These are phyloP conservation scores for Propsilocerus akamusi DNA, from an alignment of 1,140 invertebrate species.

Conservation along the genomic window DNA sequence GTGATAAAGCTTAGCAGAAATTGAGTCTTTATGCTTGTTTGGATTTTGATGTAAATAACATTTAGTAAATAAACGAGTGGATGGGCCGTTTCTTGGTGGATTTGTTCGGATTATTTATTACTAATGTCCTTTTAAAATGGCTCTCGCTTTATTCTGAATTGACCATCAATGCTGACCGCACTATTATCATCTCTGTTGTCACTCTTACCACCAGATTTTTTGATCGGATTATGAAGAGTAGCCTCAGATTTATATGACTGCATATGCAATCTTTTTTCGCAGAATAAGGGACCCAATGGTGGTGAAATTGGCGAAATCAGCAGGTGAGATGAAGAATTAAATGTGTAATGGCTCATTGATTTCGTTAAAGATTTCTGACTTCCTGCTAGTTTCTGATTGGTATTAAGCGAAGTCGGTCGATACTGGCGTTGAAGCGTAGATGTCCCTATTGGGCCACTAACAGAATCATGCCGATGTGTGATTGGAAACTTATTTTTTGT, in stretches of 20 bases:
- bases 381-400: background rate
- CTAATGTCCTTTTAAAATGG: no score
- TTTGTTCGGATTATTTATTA: no score
- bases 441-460: background rate
- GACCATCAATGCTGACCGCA: no score
- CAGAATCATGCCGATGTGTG: constrained; percentile 14
- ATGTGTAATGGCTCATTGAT: background rate
- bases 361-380: background rate
- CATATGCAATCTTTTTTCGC: background rate
- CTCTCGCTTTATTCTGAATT: no score
- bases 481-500: constrained; percentile 25
- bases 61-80: no score
- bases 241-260: background rate
- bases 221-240: background rate
- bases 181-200: no score
- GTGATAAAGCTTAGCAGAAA: no score
- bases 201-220: no score
- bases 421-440: background rate
- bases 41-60: no score
- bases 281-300: background rate
- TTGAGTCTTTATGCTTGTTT: no score
- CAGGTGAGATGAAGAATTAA: background rate
- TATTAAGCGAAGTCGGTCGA: background rate
- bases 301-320: background rate
- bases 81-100: no score